These are phyloP conservation scores for Mechanitis mazaeus DNA, from an alignment of 2,888 invertebrate genomes.

Conservation along the genomic window DNA sequence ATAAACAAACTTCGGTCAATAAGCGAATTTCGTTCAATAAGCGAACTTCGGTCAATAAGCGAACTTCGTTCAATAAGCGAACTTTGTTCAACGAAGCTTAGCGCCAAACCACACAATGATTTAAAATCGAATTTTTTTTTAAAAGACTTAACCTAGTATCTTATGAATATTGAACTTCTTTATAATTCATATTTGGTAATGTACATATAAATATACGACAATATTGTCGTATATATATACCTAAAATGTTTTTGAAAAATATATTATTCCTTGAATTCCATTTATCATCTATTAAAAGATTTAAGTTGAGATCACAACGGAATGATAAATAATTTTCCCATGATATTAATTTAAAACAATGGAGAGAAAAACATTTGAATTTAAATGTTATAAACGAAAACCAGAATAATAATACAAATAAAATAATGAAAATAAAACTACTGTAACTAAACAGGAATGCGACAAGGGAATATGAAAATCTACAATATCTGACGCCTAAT, in stretches of 20 bases:
- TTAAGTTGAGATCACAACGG: conserved; percentile 12
- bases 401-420: background rate
- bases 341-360: background rate
- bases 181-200: too few species aligned
- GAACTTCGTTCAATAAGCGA: too few species aligned
- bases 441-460: background rate
- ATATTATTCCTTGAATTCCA: background rate
- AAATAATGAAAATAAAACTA: conserved; percentile 1
- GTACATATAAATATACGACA: too few species aligned
- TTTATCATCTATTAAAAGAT: background rate
- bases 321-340: conserved; percentile 4
- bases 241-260: background rate
- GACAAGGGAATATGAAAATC: background rate
- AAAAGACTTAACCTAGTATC: too few species aligned
- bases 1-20: too few species aligned
- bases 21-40: too few species aligned
- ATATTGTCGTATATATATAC: too few species aligned
- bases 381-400: background rate
- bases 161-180: too few species aligned
- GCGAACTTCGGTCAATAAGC: too few species aligned
- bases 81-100: too few species aligned
- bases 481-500: background rate
- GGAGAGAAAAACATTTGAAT: background rate
- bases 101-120: too few species aligned
- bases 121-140: too few species aligned